phyloP scores from a whole-genome alignment of 2,113 vertebrate species.

The Nansenia antarctica region DNA sequence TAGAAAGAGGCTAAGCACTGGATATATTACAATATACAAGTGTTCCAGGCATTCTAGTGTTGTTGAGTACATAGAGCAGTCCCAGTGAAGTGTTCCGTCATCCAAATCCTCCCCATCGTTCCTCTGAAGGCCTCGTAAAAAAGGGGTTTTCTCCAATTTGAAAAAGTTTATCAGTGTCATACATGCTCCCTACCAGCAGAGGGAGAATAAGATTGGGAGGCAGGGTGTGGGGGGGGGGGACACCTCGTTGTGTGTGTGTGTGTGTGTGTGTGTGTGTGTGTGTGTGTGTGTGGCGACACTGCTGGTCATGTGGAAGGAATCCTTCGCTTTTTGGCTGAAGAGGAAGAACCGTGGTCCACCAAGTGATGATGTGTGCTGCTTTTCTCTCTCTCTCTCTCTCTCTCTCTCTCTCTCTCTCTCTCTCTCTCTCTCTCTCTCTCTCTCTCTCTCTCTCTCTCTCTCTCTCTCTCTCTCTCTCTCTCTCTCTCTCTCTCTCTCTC shows the following conservation, averaged over 20 bases:
- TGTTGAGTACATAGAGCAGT: slow-evolving; percentile 22
- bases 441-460: neutral
- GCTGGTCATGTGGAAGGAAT: neutral
- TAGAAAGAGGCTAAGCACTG: slow-evolving; percentile 10
- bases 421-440: neutral
- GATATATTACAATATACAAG: slow-evolving; percentile 44
- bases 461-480: too few relatives aligned
- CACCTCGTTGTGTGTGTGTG: neutral
- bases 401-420: neutral
- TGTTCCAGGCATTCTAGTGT: slow-evolving; percentile 66
- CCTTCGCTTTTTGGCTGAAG: neutral
- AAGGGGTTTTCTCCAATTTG: neutral
- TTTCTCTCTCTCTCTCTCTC: neutral
- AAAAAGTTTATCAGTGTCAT: neutral
- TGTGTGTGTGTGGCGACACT: neutral
- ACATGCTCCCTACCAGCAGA: slow-evolving; percentile 33
- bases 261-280: too few relatives aligned
- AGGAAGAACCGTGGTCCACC: neutral
- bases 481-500: too few relatives aligned
- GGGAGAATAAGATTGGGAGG: slow-evolving; percentile 15
- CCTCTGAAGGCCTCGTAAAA: slow-evolving; percentile 4
- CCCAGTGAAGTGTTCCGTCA: slow-evolving; percentile 31
- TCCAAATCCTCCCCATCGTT: slow-evolving; percentile 29
- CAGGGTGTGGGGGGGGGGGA: too few relatives aligned
- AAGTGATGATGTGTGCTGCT: neutral